Evolutionary conservation across 2,888 invertebrate species (phyloP), one percentile per base, ranked within the genome.

Genomic region (Drepanosiphum platanoidis): DNA sequence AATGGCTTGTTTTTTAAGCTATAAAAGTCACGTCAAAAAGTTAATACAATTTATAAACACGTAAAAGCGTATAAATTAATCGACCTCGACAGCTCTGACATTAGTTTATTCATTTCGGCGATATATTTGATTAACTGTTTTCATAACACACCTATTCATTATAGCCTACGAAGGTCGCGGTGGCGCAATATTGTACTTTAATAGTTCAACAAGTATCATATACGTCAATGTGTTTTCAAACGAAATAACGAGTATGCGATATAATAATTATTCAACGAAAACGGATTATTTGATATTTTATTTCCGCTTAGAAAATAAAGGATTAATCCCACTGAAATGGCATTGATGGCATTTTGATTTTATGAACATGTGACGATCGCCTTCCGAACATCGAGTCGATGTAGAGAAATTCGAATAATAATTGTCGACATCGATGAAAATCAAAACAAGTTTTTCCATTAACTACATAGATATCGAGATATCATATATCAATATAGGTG

Each of bases 21-120:
- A 75, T 83, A 75, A 83, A 83, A 83, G 83, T 68, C 75, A 68
- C 52, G 52, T 84, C 36, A 84, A 84, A 83, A 84, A 46, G 75
- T 75, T 68, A 68, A 52, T 13, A 39, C 27, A 13, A 74, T 83
- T 74, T 74, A 84, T 66, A 52, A 71, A 71, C 71, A 39, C 71
- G 58, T 58, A 79, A 58, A 81, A 39, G 71, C 8, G 58, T n/a
- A 52, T 52, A 71, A 71, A 39, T 61, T 81, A 81, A 81, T 71
- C 81, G 71, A 81, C 70, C 39, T 36, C 30, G 81, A 71, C 71
- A 81, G 81, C 32, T 81, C 61, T 34, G 58, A 61, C 81, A 39
- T 61, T 46, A 78, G 32, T 22, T 42, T 34, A 71, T 70, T 30
- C 58, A n/a, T 71, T 81, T 61, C 30, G n/a, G 81, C 39, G 39